phyloP scores from a whole-genome alignment of 2,888 invertebrate genomes.

The Trichopria drosophilae region DNA sequence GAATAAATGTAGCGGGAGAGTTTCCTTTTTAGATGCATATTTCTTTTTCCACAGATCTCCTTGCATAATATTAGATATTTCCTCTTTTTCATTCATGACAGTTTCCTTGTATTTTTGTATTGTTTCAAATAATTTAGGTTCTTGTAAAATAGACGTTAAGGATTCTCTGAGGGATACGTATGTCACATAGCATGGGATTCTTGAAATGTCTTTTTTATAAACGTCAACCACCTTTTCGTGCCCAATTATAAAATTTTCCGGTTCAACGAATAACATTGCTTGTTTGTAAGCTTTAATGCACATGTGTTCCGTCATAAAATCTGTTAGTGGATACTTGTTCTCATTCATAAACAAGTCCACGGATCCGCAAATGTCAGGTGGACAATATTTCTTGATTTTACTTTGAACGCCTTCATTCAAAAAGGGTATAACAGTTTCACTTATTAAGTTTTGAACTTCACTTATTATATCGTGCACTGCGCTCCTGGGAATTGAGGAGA shows the following conservation, averaged over 20 bases:
- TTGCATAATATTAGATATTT: conserved; percentile 26
- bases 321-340: conserved; percentile 8
- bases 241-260: conserved; percentile 4
- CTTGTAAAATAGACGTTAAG: conserved; percentile 20
- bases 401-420: conserved; percentile 10
- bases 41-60: conserved; percentile 20
- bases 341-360: conserved; percentile 16
- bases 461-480: conserved; percentile 10
- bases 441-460: conserved; percentile 12
- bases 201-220: too few relatives aligned
- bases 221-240: too few relatives aligned
- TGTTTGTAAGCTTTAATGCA: conserved; percentile 13
- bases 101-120: conserved; percentile 11
- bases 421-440: conserved; percentile 10
- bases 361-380: too few relatives aligned
- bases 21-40: neutral
- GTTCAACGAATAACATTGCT: conserved; percentile 9
- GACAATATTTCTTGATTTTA: neutral
- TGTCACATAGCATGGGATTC: neutral
- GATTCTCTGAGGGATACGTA: conserved; percentile 9
- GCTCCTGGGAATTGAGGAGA: conserved; percentile 8
- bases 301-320: conserved; percentile 12
- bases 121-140: conserved; percentile 19
- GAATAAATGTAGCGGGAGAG: conserved; percentile 3
- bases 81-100: conserved; percentile 15